These are phyloP conservation scores for Agonopterix arenella DNA, from an alignment of 2,888 invertebrate genomes.

Conservation along the genomic window DNA sequence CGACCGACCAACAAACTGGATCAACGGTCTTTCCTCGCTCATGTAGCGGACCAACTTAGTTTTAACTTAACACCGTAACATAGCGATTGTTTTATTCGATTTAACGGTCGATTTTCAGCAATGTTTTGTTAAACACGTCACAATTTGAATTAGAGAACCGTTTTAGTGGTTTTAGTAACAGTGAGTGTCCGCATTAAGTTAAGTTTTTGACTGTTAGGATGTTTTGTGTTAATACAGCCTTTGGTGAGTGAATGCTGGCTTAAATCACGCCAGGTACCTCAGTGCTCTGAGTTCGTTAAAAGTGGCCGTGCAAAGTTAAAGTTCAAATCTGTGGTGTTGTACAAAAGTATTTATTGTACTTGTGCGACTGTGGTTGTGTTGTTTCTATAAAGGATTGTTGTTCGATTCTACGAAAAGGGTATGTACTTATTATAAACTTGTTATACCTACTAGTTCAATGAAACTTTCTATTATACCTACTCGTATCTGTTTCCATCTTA, in stretches of 20 bases:
- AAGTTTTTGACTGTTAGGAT: slow-evolving; percentile 26
- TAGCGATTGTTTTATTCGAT: slow-evolving; percentile 53
- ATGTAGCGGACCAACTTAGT: slow-evolving; percentile 70
- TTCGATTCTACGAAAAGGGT: slow-evolving; percentile 54
- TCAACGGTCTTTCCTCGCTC: slow-evolving; percentile 72
- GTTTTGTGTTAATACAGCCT: slow-evolving; percentile 42
- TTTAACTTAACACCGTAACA: slow-evolving; percentile 62
- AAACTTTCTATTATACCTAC: slow-evolving; percentile 6
- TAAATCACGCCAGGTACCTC: slow-evolving; percentile 65
- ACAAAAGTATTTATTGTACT: slow-evolving; percentile 43
- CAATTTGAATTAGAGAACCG: slow-evolving; percentile 37
- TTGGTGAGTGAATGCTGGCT: slow-evolving; percentile 57
- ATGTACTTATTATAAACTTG: slow-evolving; percentile 24
- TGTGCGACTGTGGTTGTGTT: slow-evolving; percentile 40
- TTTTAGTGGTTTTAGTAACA: slow-evolving; percentile 39
- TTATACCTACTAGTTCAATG: no score
- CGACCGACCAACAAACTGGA: slow-evolving; percentile 66
- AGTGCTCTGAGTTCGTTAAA: slow-evolving; percentile 62
- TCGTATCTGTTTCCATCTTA: background rate
- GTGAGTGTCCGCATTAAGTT: slow-evolving; percentile 30
- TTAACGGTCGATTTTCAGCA: slow-evolving; percentile 46
- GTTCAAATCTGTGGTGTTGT: slow-evolving; percentile 61
- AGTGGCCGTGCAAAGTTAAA: slow-evolving; percentile 65
- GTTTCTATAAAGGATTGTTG: slow-evolving; percentile 50
- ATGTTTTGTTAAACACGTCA: slow-evolving; percentile 57